Percentiles rank a stretch among this genome's conserved stretches.
These are phyloP conservation scores for Deilephila porcellus DNA, from an alignment of 2,888 invertebrate species.

Conservation along the genomic window DNA sequence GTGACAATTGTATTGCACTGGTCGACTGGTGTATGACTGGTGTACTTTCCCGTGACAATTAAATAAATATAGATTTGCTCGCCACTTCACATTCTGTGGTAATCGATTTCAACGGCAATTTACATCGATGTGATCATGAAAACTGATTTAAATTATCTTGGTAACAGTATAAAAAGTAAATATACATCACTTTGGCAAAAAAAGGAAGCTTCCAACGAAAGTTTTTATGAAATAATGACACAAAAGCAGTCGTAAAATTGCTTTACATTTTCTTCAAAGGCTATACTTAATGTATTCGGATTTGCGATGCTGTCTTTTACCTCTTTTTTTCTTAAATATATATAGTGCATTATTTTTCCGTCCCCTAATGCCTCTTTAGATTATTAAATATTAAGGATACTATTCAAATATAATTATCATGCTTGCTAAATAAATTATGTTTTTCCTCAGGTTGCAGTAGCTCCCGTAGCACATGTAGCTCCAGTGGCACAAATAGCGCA, in stretches of 20 bases:
- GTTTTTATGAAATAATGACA: no score
- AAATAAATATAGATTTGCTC: not conserved
- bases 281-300: no score
- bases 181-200: no score
- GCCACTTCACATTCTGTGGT: not conserved
- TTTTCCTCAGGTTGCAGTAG: constrained; percentile 43
- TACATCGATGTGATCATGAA: not conserved
- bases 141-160: not conserved
- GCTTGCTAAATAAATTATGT: not conserved
- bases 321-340: no score
- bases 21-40: no score
- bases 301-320: no score
- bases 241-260: no score
- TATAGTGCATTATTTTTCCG: no score
- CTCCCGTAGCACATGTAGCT: constrained; percentile 45
- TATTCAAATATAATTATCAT: constrained; percentile 26
- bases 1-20: constrained; percentile 6
- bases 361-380: no score
- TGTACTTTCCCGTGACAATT: not conserved
- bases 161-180: not conserved
- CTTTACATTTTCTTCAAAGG: no score
- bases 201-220: no score
- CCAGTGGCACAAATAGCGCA: constrained; percentile 45
- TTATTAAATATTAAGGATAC: no score
- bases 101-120: not conserved